Percentiles rank a stretch among this genome's conserved stretches.
phyloP scores from a whole-genome alignment of 1,140 invertebrate genomes.

The Schlechtendalia chinensis region DNA sequence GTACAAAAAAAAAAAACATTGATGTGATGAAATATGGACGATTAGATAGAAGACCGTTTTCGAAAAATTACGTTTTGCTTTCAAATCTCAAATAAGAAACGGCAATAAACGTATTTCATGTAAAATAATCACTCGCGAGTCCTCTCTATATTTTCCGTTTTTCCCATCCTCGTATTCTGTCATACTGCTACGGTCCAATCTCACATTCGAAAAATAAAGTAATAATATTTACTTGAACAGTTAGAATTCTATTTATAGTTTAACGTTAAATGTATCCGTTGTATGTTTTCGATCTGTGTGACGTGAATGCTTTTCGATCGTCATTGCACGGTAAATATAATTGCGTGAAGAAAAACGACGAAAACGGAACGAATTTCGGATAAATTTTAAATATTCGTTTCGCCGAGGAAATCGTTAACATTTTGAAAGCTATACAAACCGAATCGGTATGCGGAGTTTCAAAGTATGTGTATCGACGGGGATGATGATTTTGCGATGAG shows the following conservation, averaged over 20 bases:
- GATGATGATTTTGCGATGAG: not conserved
- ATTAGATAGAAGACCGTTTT: not conserved
- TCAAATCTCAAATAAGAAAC: not conserved
- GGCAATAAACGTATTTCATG: not conserved
- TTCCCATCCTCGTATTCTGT: not conserved
- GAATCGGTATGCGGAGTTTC: not conserved
- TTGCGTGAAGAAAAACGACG: not conserved
- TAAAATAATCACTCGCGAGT: not conserved
- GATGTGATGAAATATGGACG: not conserved
- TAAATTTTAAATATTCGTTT: constrained; percentile 41
- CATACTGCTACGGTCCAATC: not conserved
- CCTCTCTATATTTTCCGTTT: not conserved
- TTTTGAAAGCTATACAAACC: not conserved
- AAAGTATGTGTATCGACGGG: not conserved
- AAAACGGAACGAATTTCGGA: not conserved
- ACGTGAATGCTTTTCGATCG: not conserved
- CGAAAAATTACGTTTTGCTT: not conserved
- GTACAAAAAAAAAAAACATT: not conserved
- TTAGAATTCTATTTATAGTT: constrained; percentile 7
- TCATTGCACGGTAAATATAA: not conserved
- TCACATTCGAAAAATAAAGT: not conserved
- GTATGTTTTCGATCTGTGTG: not conserved
- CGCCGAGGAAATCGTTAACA: not conserved
- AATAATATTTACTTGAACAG: constrained; percentile 13
- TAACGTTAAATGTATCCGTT: not conserved